Evolutionary conservation across 2,888 invertebrate genomes (phyloP).

Genomic region (Oscheius sp.): DNA sequence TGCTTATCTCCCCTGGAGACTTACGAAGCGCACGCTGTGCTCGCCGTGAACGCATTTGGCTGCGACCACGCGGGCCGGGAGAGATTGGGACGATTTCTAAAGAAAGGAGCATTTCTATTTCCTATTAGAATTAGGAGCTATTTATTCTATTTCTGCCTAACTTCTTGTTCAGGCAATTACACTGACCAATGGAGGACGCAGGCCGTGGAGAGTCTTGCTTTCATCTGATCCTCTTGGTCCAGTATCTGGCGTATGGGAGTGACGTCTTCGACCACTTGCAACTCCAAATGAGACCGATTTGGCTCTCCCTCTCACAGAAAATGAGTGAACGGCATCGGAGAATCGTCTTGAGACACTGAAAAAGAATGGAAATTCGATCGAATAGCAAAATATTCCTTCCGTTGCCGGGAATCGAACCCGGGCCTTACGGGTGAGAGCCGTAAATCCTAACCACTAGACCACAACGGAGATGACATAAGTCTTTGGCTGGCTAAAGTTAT

Average conservation of each 20-base stretch:
- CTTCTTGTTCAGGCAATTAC: too few species aligned
- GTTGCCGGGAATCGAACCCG: slow-evolving; percentile 59
- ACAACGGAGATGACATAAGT: too few species aligned
- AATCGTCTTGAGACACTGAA: slow-evolving; percentile 61
- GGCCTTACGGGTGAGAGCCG: slow-evolving; percentile 59
- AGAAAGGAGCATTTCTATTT: too few species aligned
- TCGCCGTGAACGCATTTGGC: slow-evolving; percentile 34
- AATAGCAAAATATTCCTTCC: too few species aligned
- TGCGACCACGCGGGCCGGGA: slow-evolving; percentile 23
- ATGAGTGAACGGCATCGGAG: slow-evolving; percentile 58
- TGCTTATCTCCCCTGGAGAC: not conserved
- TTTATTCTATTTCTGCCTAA: too few species aligned
- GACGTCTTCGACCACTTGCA: slow-evolving; percentile 37
- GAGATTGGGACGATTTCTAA: slow-evolving; percentile 27
- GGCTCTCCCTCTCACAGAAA: slow-evolving; percentile 40
- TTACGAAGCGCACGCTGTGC: slow-evolving; percentile 28
- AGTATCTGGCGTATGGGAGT: slow-evolving; percentile 48
- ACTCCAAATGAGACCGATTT: slow-evolving; percentile 58
- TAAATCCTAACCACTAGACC: slow-evolving; percentile 58
- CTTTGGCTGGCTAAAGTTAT: too few species aligned
- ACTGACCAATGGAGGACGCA: slow-evolving; percentile 59
- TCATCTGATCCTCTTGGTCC: slow-evolving; percentile 48
- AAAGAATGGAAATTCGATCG: too few species aligned
- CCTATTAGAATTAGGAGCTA: too few species aligned
- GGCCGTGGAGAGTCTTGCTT: slow-evolving; percentile 49